Percentiles rank a stretch among this genome's conserved stretches.
Evolutionary conservation across 2,113 vertebrate species (phyloP).

Genomic region (Donacobius atricapilla): DNA sequence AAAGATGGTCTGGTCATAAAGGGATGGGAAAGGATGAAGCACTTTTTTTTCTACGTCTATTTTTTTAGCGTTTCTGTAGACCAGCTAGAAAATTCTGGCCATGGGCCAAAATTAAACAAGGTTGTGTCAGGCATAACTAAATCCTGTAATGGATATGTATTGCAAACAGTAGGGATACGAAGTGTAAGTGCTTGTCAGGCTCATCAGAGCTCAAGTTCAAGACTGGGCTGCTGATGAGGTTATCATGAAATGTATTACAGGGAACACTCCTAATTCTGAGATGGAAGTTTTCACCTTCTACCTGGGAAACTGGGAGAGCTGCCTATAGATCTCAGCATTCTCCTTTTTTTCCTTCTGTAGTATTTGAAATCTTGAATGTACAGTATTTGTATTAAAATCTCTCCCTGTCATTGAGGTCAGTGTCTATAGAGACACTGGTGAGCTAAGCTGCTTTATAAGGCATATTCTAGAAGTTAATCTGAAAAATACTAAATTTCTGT

Average conservation of each 20-base stretch:
- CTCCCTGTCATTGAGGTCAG: neutral
- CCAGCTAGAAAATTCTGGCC: neutral
- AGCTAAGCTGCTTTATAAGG: neutral
- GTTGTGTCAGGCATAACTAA: neutral
- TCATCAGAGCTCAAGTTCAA: neutral
- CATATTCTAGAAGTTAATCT: neutral
- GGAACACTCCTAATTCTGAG: neutral
- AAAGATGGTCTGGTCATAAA: neutral
- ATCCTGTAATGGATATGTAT: neutral
- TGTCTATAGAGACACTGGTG: neutral
- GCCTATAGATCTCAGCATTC: neutral
- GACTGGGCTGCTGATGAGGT: neutral
- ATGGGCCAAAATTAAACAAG: neutral
- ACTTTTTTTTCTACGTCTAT: neutral
- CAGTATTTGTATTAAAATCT: neutral
- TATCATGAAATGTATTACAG: neutral
- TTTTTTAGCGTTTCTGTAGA: neutral
- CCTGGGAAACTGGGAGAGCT: neutral
- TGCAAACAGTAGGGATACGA: neutral
- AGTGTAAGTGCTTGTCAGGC: neutral
- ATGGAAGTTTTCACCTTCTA: neutral
- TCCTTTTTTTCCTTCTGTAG: neutral
- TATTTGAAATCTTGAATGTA: neutral
- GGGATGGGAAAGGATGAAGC: neutral
- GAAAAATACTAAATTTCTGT: neutral